Evolutionary conservation across 2,888 invertebrate genomes (phyloP), one percentile per base, ranked within the genome.

Genomic region (Marasmarcha lunaedactyla): DNA sequence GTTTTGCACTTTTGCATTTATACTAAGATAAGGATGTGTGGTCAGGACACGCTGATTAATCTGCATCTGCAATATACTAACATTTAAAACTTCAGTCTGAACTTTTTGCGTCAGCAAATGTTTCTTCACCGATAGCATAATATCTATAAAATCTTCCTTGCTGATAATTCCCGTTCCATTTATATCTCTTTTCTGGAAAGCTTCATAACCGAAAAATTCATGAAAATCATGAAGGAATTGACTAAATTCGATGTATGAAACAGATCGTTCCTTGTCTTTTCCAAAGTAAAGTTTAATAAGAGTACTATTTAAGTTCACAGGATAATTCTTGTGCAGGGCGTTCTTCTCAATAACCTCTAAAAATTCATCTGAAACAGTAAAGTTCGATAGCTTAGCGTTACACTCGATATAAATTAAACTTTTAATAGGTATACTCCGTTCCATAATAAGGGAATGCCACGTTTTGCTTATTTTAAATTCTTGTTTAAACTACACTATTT

Each of bases 191-290:
- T 90, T 91, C 68, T 92, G 91, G 84, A 98, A 98, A 34, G 97
- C 97, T 79, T 97, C 97, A 54, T 95, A 92, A 15, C 98, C 98
- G 66, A 98, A 98, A 78, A 98, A 98, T 73, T 99, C 98, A 70
- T 99, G 98, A 72, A 98, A 99, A 71, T 99, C 99, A 87, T 98
- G 98, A 39, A 99, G 87, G 71, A 99, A 93, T 85, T 99, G 98
- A 59, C 96, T 95, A 87, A 99, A 99, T 72, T 99, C 98, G 15
- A 90, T 88, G 76, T 98, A 99, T 27, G 90, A 92, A 47, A 99
- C 94, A 55, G 93, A 84, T 38, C 98, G 87, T 58, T 93, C 90
- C 72, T 94, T 96, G 55, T 97, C 93, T 71, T 92, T 93, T 44
- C 99, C 99, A 77, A 99, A 99, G 83, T 99, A 98, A 20, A 97